These are phyloP conservation scores for Drosophila planitibia DNA, from an alignment of 2,888 invertebrate genomes.

Conservation along the genomic window DNA sequence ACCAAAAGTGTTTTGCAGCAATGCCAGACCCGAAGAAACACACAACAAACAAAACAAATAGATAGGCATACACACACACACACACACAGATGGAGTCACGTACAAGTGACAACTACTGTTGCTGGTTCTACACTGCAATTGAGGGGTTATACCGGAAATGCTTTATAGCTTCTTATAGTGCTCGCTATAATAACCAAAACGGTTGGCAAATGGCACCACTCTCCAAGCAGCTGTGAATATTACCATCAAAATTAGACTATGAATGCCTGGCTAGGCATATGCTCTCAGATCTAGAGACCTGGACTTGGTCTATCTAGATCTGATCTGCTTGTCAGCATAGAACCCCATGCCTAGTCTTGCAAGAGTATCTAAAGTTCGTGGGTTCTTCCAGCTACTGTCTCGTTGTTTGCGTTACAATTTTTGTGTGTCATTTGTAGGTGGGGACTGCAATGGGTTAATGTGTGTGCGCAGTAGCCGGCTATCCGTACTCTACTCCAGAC, in stretches of 20 bases:
- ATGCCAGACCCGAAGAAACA: slow-evolving; percentile 41
- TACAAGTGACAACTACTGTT: slow-evolving; percentile 51
- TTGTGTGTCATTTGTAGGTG: slow-evolving; percentile 75
- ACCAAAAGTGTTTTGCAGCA: slow-evolving; percentile 67
- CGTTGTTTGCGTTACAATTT: slow-evolving; percentile 74
- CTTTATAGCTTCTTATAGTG: background rate
- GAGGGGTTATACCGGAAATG: background rate
- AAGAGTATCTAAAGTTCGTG: slow-evolving; percentile 47
- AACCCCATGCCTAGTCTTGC: background rate
- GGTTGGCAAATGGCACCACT: background rate
- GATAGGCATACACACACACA: background rate
- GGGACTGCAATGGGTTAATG: slow-evolving; percentile 63
- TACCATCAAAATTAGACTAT: background rate
- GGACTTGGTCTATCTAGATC: background rate
- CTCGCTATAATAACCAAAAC: background rate
- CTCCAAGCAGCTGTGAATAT: background rate
- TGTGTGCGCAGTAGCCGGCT: slow-evolving; percentile 56
- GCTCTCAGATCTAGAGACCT: rapidly evolving
- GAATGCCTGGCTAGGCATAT: background rate
- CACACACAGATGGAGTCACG: background rate
- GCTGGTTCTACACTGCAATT: slow-evolving; percentile 22
- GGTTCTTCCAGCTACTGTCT: background rate
- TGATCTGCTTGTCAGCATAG: background rate
- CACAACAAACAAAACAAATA: slow-evolving; percentile 6
- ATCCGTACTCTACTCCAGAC: slow-evolving; percentile 9